These are phyloP conservation scores for Zosterops hypoxanthus DNA, from an alignment of 2,113 vertebrate species.

Conservation along the genomic window DNA sequence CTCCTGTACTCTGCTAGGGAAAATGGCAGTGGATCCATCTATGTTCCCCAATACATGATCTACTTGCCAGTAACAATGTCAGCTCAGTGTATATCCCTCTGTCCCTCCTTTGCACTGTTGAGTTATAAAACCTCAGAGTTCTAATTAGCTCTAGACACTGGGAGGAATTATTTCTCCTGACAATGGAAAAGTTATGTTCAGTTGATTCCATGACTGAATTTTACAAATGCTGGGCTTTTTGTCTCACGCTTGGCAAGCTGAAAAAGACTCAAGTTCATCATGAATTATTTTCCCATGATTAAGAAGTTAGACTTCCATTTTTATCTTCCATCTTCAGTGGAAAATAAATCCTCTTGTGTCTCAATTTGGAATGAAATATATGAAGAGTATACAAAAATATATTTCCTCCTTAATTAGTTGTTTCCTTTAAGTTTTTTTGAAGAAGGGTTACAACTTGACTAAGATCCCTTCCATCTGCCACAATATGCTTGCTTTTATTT, in stretches of 20 bases:
- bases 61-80: not conserved
- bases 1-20: not conserved
- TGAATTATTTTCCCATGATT: slow-evolving; percentile 1
- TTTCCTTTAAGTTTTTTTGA: slow-evolving; percentile 71
- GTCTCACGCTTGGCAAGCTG: not conserved
- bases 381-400: slow-evolving; percentile 60
- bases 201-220: slow-evolving; percentile 25
- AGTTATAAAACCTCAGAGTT: not conserved
- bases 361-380: slow-evolving; percentile 59
- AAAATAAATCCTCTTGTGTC: slow-evolving; percentile 42
- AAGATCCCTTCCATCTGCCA: slow-evolving; percentile 77
- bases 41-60: not conserved
- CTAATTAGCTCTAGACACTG: not conserved
- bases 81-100: not conserved
- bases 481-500: slow-evolving; percentile 79
- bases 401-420: slow-evolving; percentile 74
- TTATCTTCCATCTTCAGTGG: not conserved
- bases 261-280: not conserved
- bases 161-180: not conserved
- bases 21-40: not conserved
- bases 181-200: not conserved
- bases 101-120: not conserved
- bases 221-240: slow-evolving; percentile 13
- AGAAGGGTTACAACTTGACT: slow-evolving; percentile 69
- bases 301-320: not conserved